phyloP scores from a whole-genome alignment of 1,140 invertebrate species.

The Drosophila paulistorum region DNA sequence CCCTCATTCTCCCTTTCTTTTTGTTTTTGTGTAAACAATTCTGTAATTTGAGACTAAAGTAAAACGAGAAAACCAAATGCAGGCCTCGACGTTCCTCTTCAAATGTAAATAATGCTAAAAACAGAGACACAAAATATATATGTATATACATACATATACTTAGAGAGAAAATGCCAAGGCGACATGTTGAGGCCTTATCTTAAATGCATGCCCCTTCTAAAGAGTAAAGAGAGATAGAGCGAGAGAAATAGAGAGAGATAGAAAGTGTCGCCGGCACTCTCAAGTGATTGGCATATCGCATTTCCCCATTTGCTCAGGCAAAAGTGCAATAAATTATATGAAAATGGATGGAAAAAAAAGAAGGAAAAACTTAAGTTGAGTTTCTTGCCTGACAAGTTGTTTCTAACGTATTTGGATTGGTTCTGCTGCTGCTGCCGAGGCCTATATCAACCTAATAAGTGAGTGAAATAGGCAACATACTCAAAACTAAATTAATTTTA shows the following conservation, averaged over 20 bases:
- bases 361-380: constrained; percentile 12
- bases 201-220: constrained; percentile 64
- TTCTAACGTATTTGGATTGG: constrained; percentile 9
- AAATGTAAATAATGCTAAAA: constrained; percentile 78
- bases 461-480: constrained; percentile 16
- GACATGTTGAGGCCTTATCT: constrained; percentile 77
- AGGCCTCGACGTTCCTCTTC: constrained; percentile 45
- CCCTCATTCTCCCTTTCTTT: background rate
- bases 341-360: constrained; percentile 20
- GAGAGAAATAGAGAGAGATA: background rate
- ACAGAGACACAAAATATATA: constrained; percentile 48
- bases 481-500: constrained; percentile 72
- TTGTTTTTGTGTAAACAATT: constrained; percentile 46
- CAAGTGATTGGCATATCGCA: constrained; percentile 78
- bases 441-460: constrained; percentile 32
- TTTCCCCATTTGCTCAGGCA: constrained; percentile 72
- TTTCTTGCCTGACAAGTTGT: constrained; percentile 1
- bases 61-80: constrained; percentile 11
- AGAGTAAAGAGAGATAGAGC: constrained; percentile 18
- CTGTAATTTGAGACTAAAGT: constrained; percentile 41
- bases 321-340: constrained; percentile 74
- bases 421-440: constrained; percentile 2
- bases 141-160: background rate
- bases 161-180: constrained; percentile 27
- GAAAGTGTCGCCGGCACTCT: constrained; percentile 62